Conservation (phyloP, 2,888 invertebrate genomes). For the Acleris literana region DNA sequence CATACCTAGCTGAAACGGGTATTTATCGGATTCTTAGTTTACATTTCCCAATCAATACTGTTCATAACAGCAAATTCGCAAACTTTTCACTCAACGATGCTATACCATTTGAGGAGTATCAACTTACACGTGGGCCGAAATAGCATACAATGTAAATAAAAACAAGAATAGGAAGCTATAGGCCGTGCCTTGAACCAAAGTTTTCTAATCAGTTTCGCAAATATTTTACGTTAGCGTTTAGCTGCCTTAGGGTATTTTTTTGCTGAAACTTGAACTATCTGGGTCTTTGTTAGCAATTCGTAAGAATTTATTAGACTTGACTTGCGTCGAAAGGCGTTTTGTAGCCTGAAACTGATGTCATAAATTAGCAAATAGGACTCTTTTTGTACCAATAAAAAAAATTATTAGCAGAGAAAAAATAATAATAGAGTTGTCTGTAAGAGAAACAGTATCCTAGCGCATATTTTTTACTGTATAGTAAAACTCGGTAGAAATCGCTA, state of each 20-base stretch:
- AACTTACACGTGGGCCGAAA: not conserved
- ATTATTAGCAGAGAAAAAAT: too few species aligned
- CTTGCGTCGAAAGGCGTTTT: not conserved
- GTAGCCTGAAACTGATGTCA: not conserved
- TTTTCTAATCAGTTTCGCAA: constrained; percentile 20
- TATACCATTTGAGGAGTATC: constrained; percentile 4
- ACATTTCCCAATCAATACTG: not conserved
- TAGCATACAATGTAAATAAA: constrained; percentile 6
- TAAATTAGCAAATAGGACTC: too few species aligned
- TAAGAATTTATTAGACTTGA: not conserved
- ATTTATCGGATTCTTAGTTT: not conserved
- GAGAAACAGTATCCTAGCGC: too few species aligned
- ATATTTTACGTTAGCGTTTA: constrained; percentile 15
- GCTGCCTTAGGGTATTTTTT: not conserved
- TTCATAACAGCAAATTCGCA: not conserved
- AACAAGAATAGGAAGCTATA: not conserved
- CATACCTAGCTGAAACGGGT: too few species aligned
- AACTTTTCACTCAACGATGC: constrained; percentile 3
- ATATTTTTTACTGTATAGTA: too few species aligned
- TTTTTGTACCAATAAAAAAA: too few species aligned
- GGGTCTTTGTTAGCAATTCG: constrained; percentile 6
- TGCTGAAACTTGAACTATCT: constrained; percentile 9
- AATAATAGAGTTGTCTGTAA: too few species aligned
- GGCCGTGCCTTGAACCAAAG: constrained; percentile 10
- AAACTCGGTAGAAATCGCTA: too few species aligned